These are phyloP conservation scores for Gnathonemus longibarbis DNA, from an alignment of 2,113 vertebrate genomes.

Conservation along the genomic window DNA sequence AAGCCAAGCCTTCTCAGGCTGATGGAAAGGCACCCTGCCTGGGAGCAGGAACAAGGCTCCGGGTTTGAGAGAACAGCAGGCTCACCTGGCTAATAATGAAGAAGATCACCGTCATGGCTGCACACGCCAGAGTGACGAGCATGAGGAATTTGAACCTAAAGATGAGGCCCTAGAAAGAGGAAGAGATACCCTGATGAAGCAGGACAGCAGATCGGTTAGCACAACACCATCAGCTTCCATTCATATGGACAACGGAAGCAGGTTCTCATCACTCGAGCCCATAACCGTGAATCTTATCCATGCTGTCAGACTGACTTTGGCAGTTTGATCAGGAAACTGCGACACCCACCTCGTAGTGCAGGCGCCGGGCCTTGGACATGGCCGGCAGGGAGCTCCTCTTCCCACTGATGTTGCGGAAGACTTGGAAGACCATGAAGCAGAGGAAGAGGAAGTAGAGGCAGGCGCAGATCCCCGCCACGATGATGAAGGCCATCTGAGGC, in stretches of 20 bases:
- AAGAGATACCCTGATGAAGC: background rate
- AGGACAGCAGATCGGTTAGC: background rate
- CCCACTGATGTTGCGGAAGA: conserved; percentile 93
- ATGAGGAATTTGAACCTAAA: conserved; percentile 98
- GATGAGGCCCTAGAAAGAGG: conserved; percentile 76
- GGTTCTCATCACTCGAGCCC: background rate
- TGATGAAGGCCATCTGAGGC: conserved; percentile 93
- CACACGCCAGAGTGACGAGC: conserved; percentile 91
- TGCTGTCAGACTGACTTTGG: background rate
- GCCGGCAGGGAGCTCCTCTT: conserved; percentile 85
- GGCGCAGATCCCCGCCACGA: conserved; percentile 90
- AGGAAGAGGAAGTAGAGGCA: conserved; percentile 97
- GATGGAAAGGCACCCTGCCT: background rate
- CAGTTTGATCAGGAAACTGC: background rate
- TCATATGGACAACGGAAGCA: background rate
- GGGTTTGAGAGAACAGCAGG: background rate
- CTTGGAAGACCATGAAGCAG: conserved; percentile 97
- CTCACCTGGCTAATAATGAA: conserved; percentile 96
- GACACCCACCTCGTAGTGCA: conserved; percentile 83
- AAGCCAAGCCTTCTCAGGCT: background rate
- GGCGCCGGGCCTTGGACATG: conserved; percentile 85
- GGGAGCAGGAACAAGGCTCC: background rate
- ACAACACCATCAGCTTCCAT: background rate
- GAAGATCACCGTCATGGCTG: conserved; percentile 94
- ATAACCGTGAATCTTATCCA: background rate